Base-by-base conservation (phyloP, 2,888 invertebrate genomes). In the Callosobruchus maculatus region DNA sequence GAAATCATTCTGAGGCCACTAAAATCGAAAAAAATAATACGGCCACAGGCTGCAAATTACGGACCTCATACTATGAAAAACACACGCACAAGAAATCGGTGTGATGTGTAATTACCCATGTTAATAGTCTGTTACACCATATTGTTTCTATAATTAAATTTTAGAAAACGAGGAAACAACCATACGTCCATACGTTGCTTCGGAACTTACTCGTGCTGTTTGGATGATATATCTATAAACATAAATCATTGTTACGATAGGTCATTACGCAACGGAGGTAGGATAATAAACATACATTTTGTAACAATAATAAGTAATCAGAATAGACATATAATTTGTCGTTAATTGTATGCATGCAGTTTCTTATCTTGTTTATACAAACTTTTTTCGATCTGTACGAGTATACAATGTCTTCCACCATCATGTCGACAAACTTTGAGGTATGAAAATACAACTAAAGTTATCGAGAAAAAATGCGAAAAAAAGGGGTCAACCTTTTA, bases 161-260 rank as follows among this genome's bases (percentile, higher is more conserved):
- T 71, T 71, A 71, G 71, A 71, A 71, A 71, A 71, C 71, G 67
- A 67, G 71, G 67, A 71, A 71, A 49, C 67, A 7, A 21, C 9
- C 22, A 67, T 22, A 49, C 22, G 3, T 49, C 13, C 49, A 18
- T 13, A 49, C 18, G 49, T 49, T 49, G 7, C 49, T 49, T 49
- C 49, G 26, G 26, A 26, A 26, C 26, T 26, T 2, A 26, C 2
- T 26, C 26, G 49, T 49, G 18, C 49, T 49, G 49, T 49, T 3
- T 49, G 9, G 49, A 49, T 49, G 1, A 49, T 18, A 49, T 18
- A 49, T 49, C 49, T 49, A 49, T 49, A 49, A 26, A 49, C 49
- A 49, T 49, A 49, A 49, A 49, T 49, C 49, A 49, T 49, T 49
- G 49, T 49, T 49, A 26, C 26, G 49, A 49, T 49, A 13, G 18